Evolutionary conservation across 2,888 invertebrate species (phyloP).

Genomic region (Acleris laterana): DNA sequence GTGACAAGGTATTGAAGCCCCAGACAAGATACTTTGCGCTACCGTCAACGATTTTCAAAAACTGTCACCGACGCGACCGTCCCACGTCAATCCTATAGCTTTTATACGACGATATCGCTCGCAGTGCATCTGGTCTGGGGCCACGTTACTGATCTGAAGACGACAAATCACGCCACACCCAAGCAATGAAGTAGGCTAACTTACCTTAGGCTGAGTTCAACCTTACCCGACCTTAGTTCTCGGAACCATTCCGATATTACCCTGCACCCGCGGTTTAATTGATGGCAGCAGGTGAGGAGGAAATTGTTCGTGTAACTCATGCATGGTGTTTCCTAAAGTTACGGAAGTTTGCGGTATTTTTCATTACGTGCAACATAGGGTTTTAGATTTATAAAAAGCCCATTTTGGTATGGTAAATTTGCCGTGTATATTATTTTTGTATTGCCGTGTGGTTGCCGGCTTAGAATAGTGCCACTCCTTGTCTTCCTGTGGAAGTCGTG

Average conservation of each 20-base stretch:
- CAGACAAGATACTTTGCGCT: no score
- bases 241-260: conserved; percentile 16
- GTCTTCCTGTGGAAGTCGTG: no score
- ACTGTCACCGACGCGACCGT: no score
- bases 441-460: no score
- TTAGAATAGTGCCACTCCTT: no score
- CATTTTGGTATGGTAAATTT: no score
- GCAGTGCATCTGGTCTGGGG: no score
- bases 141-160: neutral
- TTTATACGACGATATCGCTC: no score
- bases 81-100: no score
- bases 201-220: neutral
- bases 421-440: no score
- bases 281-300: conserved; percentile 8
- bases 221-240: conserved; percentile 3
- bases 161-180: neutral
- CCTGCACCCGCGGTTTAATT: conserved; percentile 29
- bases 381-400: neutral
- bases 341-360: neutral
- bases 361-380: neutral
- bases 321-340: conserved; percentile 13
- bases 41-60: no score
- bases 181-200: neutral
- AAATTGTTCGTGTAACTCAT: conserved; percentile 19
- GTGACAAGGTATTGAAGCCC: no score